Evolutionary conservation across 1,140 invertebrate genomes (phyloP).

Genomic region (Lasaia peninsularis): DNA sequence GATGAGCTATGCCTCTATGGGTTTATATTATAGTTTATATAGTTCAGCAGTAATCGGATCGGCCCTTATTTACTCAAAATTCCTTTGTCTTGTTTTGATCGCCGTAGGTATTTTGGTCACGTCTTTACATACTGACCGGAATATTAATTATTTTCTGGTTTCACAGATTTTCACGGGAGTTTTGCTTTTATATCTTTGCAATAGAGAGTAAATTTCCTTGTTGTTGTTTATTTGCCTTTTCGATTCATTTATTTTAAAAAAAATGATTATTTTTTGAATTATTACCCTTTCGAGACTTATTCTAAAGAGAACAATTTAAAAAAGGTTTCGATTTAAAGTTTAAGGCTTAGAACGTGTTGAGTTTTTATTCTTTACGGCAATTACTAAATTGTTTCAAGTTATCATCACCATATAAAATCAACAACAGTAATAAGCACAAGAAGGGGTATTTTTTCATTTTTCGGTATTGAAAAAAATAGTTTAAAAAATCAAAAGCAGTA

Average conservation of each 20-base stretch:
- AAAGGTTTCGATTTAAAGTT: background rate
- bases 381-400: too few relatives aligned
- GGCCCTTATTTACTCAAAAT: slow-evolving; percentile 1
- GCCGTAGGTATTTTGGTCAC: slow-evolving; percentile 21
- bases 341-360: too few relatives aligned
- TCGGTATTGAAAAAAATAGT: too few relatives aligned
- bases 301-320: background rate
- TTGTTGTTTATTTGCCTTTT: background rate
- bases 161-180: background rate
- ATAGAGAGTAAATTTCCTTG: background rate
- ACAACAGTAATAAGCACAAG: too few relatives aligned
- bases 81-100: slow-evolving; percentile 12
- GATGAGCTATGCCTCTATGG: too few relatives aligned
- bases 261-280: slow-evolving; percentile 3
- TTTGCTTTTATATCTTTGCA: background rate
- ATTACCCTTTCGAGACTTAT: background rate
- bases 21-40: background rate
- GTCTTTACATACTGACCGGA: slow-evolving; percentile 30
- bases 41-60: background rate
- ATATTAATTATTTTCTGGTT: slow-evolving; percentile 24
- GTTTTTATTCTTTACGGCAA: too few relatives aligned
- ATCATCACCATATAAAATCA: too few relatives aligned
- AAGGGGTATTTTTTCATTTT: too few relatives aligned
- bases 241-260: slow-evolving; percentile 4
- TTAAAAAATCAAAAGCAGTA: too few relatives aligned